Evolutionary conservation across 2,113 vertebrate genomes (phyloP).

Genomic region (Megatriorchis doriae): DNA sequence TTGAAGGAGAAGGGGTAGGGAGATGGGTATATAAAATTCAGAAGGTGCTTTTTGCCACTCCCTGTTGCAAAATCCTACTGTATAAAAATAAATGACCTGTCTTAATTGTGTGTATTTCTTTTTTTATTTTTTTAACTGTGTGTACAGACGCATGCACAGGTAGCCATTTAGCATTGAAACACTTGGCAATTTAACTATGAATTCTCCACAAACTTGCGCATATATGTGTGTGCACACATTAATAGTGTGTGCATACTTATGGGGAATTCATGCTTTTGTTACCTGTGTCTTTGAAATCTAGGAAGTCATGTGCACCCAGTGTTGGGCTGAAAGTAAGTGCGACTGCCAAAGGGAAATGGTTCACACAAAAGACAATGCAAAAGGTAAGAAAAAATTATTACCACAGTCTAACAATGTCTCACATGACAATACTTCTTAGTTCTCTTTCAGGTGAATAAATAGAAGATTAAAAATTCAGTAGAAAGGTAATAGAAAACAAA

Average conservation of each 20-base stretch:
- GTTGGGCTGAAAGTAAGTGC: neutral
- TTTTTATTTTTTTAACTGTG: neutral
- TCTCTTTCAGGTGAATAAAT: neutral
- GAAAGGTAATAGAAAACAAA: neutral
- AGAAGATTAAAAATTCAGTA: neutral
- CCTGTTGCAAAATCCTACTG: neutral
- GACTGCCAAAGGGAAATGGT: neutral
- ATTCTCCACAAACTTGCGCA: neutral
- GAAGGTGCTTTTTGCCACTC: neutral
- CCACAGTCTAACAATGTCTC: neutral
- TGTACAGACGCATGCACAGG: neutral
- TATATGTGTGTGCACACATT: neutral
- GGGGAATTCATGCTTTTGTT: neutral
- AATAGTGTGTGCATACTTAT: rapidly evolving
- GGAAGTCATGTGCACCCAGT: neutral
- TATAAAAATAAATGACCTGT: neutral
- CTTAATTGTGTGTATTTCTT: neutral
- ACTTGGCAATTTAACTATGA: neutral
- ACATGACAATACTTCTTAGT: neutral
- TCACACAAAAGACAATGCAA: neutral
- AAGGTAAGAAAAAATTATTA: neutral
- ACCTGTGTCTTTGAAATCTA: neutral
- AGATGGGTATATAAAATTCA: neutral
- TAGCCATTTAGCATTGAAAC: neutral
- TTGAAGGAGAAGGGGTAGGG: neutral